Percentiles rank a stretch among this genome's conserved stretches.
Evolutionary conservation across 2,113 vertebrate species (phyloP).

Genomic region (Sorex fumeus): DNA sequence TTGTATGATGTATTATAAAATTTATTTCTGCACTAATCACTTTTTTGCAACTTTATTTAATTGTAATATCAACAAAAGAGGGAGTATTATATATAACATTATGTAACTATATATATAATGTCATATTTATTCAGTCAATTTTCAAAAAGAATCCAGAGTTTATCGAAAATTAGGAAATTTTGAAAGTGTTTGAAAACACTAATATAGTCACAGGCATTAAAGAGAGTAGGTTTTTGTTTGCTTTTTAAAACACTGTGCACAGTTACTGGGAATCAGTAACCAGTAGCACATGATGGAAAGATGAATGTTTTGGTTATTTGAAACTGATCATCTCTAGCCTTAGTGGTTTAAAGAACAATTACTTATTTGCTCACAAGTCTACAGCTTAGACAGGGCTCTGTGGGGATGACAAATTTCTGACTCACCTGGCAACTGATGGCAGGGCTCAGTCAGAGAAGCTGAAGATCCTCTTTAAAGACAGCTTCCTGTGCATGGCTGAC

Average conservation of each 20-base stretch:
- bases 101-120: no score
- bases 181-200: neutral
- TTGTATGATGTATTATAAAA: neutral
- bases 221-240: neutral
- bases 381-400: neutral
- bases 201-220: neutral
- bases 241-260: neutral
- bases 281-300: neutral
- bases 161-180: conserved; percentile 32
- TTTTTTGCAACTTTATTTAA: conserved; percentile 33
- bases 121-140: neutral
- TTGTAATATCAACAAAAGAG: neutral
- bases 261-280: conserved; percentile 26
- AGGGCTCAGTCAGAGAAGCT: neutral
- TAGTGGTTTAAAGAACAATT: neutral
- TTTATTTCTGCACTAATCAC: neutral
- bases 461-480: neutral
- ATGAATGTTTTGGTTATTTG: neutral
- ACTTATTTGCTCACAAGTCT: neutral
- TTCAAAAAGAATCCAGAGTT: conserved; percentile 26
- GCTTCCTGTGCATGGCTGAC: neutral
- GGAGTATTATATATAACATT: neutral
- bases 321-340: conserved; percentile 14
- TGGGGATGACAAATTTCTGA: neutral
- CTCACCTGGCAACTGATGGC: neutral